phyloP scores from a whole-genome alignment of 1,140 invertebrate species.

The Brachionus angularis region DNA sequence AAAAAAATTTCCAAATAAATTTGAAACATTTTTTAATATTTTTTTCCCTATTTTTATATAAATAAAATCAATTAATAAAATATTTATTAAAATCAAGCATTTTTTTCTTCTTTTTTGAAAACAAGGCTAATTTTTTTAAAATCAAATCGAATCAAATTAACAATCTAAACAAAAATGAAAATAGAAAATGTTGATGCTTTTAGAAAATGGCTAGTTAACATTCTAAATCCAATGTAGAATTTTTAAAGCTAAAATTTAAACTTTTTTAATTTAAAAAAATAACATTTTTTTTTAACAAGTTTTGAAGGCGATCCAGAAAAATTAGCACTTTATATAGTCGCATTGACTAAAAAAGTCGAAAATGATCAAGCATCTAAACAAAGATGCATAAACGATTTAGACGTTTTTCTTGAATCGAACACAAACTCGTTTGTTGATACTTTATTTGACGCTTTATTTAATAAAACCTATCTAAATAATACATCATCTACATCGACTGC shows the following conservation, averaged over 20 bases:
- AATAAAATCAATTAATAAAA: too few relatives aligned
- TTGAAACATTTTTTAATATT: too few relatives aligned
- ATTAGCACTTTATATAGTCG: conserved; percentile 16
- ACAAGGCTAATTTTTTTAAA: too few relatives aligned
- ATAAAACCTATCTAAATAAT: conserved; percentile 14
- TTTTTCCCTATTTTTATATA: too few relatives aligned
- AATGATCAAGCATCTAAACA: conserved; percentile 29
- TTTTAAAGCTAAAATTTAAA: neutral
- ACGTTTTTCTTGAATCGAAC: conserved; percentile 40
- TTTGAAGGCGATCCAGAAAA: conserved; percentile 42
- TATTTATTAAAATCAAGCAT: too few relatives aligned
- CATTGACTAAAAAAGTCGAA: conserved; percentile 35
- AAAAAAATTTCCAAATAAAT: too few relatives aligned
- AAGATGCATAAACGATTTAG: conserved; percentile 29
- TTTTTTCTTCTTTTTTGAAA: too few relatives aligned
- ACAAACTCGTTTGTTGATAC: conserved; percentile 26
- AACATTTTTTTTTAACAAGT: neutral
- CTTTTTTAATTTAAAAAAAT: neutral
- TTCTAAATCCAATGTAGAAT: conserved; percentile 37
- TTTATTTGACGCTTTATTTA: conserved; percentile 34
- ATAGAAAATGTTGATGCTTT: conserved; percentile 34
- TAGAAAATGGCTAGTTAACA: conserved; percentile 36
- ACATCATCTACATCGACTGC: neutral
- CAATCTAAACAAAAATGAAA: conserved; percentile 37
- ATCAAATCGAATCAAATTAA: too few relatives aligned